phyloP scores from a whole-genome alignment of 2,113 vertebrate genomes.

The Sitta europaea region DNA sequence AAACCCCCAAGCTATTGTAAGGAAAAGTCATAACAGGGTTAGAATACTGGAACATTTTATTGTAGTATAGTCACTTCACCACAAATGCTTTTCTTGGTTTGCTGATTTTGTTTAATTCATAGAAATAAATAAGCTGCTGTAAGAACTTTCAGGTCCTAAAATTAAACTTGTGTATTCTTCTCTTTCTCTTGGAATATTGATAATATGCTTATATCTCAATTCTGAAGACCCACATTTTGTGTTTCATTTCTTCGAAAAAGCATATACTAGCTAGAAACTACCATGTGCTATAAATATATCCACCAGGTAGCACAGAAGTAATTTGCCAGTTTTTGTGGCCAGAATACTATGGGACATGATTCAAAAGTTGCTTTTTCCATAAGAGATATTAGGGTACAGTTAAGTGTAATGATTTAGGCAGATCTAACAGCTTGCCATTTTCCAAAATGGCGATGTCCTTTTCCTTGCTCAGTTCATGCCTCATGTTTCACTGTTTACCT shows the following conservation, averaged over 20 bases:
- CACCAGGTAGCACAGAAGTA: neutral
- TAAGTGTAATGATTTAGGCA: neutral
- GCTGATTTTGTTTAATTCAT: neutral
- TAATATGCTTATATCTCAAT: neutral
- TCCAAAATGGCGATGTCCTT: neutral
- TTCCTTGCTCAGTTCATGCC: neutral
- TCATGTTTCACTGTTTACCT: neutral
- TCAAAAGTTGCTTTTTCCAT: neutral
- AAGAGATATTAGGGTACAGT: neutral
- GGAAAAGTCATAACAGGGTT: neutral
- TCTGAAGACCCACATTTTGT: neutral
- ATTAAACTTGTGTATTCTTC: neutral
- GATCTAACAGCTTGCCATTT: neutral
- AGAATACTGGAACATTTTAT: neutral
- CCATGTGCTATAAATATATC: neutral
- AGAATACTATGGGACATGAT: neutral
- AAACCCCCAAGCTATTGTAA: neutral
- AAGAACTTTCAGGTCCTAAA: neutral
- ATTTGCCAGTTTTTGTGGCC: neutral
- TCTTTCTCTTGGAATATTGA: neutral
- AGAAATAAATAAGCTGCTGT: neutral
- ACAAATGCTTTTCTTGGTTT: neutral
- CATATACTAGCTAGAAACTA: neutral
- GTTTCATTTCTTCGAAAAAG: neutral
- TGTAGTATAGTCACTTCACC: neutral